Evolutionary conservation across 1,140 invertebrate species (phyloP).

Genomic region (Apolygus lucorum): DNA sequence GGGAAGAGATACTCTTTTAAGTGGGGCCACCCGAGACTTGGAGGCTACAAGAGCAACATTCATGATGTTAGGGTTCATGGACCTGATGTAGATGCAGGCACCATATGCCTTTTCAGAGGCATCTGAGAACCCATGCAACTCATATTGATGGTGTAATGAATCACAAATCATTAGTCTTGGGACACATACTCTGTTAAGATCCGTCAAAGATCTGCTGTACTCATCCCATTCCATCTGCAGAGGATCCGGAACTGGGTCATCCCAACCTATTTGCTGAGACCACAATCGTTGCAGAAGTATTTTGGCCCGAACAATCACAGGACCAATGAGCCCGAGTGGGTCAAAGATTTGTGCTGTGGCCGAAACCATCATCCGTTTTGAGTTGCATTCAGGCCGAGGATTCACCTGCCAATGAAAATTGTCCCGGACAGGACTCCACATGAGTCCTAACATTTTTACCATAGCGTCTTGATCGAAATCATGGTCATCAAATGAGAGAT

Average conservation of each 20-base stretch:
- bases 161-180: slow-evolving; percentile 6
- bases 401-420: neutral
- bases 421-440: slow-evolving; percentile 2
- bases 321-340: slow-evolving; percentile 35
- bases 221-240: slow-evolving; percentile 30
- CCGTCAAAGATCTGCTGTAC: too few species aligned
- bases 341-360: slow-evolving; percentile 35
- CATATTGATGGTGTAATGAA: neutral
- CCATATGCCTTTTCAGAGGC: slow-evolving; percentile 36
- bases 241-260: slow-evolving; percentile 31
- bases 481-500: too few species aligned
- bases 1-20: slow-evolving; percentile 37
- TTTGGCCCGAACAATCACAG: slow-evolving; percentile 33
- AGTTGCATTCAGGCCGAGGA: slow-evolving; percentile 23
- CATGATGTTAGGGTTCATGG: slow-evolving; percentile 18
- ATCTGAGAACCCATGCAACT: slow-evolving; percentile 37
- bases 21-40: slow-evolving; percentile 38
- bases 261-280: slow-evolving; percentile 35
- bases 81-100: slow-evolving; percentile 34
- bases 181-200: slow-evolving; percentile 21
- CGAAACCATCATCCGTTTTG: slow-evolving; percentile 34
- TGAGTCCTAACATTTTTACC: neutral
- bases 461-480: neutral
- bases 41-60: slow-evolving; percentile 35
- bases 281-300: slow-evolving; percentile 36